Evolutionary conservation across 92 coral and sea anemone genomes (phyloP), one percentile per base, ranked within the genome.

Genomic region (Nematostella vectensis): DNA sequence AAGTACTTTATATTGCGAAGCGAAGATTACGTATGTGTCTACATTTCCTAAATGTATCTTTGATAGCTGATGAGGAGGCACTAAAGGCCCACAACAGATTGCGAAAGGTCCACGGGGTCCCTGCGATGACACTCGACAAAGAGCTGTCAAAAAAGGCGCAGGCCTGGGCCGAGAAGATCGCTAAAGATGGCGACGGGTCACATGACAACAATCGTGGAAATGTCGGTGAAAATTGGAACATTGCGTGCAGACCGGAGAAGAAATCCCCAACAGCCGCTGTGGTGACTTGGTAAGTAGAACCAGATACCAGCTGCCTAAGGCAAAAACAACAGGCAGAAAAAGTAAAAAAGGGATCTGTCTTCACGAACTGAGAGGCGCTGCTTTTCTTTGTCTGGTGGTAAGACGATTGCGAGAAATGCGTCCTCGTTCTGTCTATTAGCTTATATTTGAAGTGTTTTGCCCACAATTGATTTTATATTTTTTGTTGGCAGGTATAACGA

Each of bases 191-290:
- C 4, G 17, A 1, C n/a, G 10, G 78, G 39, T 25, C 31, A 51
- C 96, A 86, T 47, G 60, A 86, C 15, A 53, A 44, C 15, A 36
- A 8, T 36, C 8, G 42, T 15, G 42, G 8, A 8, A 36, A 36
- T 8, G 8, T 36, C 15, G 96, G 96, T 17, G 96, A 86, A 48
- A 86, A 86, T 30, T 75, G 78, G 3, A 42, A 65, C 15, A 75
- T 72, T 75, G 89, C 75, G n/a, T 82, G 89, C 25, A 26, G 47
- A 15, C 10, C 59, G 0, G 23, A 43, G 1, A 47, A n/a, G 8
- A 68, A 70, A 20, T 43, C 77, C n/a, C 30, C 30, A 0, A 50
- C 50, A 43, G 57, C 58, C 25, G 77, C 73, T 0, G 63, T 70
- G 19, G 27, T 37, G 0, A 57, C 50, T 30, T 77, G 83, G 83